Evolutionary conservation across 2,888 invertebrate genomes (phyloP), one percentile per base, ranked within the genome.

Genomic region (Tachystola acroxantha): DNA sequence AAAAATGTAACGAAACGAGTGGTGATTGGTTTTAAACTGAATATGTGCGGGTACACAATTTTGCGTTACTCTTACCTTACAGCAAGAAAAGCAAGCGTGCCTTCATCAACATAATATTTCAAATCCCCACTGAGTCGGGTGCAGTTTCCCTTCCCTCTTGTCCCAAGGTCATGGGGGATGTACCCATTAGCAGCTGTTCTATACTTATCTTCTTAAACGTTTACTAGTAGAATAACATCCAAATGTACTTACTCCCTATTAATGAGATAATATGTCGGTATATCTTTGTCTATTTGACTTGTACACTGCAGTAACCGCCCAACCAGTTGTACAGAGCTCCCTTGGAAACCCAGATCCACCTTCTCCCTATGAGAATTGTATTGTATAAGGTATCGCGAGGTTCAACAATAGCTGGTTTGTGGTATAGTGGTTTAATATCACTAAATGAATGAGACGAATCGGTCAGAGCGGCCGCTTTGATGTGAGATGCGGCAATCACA

Each of bases 401-500:
- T 16, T 65, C 74, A 57, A 37, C 19, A 25, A 40, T 47, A 22
- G 44, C 32, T 75, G 77, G 79, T 44, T 39, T 9, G 39, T 30
- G 11, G 34, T 50, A 54, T 53, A 52, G 53, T 61, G 55, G 53
- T 64, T 69, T 70, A 71, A 73, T 71, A 58, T 64, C 60, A 64
- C 65, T 78, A 69, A 80, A 78, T 72, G 70, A 77, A 64, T 70
- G 69, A 60, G 77, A 84, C 80, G 79, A 84, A 85, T 85, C 84
- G 82, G 72, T 84, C 84, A 72, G 47, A 11, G 66, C 82, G 84
- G 84, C 54, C n/a, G 40, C 54, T 84, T 80, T 84, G 75, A 80
- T 71, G 60, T 62, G 47, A 42, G 43, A 49, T 53, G 72, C 74
- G 74, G 79, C 59, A 52, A 57, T 61, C 62, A 67, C 60, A 69